Percentiles rank a stretch among this genome's conserved stretches.
These are phyloP conservation scores for Philhelius pedissequus DNA, from an alignment of 2,888 invertebrate genomes.

Conservation along the genomic window DNA sequence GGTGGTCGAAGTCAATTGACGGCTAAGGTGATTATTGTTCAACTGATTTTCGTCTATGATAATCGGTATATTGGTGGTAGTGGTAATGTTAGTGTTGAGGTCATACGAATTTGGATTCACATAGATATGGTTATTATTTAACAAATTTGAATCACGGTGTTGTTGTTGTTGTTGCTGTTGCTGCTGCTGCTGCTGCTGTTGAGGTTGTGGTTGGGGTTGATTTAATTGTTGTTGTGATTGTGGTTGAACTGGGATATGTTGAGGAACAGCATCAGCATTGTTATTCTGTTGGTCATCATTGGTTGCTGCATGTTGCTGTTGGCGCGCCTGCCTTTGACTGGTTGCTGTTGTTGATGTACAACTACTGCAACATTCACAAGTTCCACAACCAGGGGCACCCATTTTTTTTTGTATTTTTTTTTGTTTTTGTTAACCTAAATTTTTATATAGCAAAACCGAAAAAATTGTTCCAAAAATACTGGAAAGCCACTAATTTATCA, in stretches of 20 bases:
- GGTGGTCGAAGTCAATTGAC: slow-evolving; percentile 75
- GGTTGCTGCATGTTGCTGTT: slow-evolving; percentile 60
- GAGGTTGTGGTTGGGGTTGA: slow-evolving; percentile 68
- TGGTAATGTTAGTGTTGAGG: slow-evolving; percentile 74
- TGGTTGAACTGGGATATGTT: slow-evolving; percentile 63
- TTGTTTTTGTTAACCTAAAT: slow-evolving; percentile 1
- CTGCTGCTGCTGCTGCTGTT: slow-evolving; percentile 53
- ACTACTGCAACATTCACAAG: slow-evolving; percentile 72
- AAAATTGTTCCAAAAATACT: slow-evolving; percentile 54
- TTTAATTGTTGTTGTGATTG: slow-evolving; percentile 68
- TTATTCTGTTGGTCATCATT: slow-evolving; percentile 63
- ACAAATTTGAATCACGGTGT: slow-evolving; percentile 66
- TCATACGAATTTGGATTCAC: slow-evolving; percentile 77
- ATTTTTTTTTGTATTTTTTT: slow-evolving; percentile 44
- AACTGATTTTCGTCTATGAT: slow-evolving; percentile 70
- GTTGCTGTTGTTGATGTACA: slow-evolving; percentile 68
- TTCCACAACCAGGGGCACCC: slow-evolving; percentile 72
- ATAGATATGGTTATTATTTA: slow-evolving; percentile 77
- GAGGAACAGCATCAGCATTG: slow-evolving; percentile 44
- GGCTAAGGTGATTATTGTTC: slow-evolving; percentile 71
- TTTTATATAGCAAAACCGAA: slow-evolving; percentile 42
- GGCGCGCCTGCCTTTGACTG: slow-evolving; percentile 65
- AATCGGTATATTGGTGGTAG: slow-evolving; percentile 69
- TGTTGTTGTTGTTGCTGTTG: slow-evolving; percentile 65
- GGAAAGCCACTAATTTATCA: slow-evolving; percentile 68